Evolutionary conservation across 2,113 vertebrate genomes (phyloP).

Genomic region (Pollachius pollachius): DNA sequence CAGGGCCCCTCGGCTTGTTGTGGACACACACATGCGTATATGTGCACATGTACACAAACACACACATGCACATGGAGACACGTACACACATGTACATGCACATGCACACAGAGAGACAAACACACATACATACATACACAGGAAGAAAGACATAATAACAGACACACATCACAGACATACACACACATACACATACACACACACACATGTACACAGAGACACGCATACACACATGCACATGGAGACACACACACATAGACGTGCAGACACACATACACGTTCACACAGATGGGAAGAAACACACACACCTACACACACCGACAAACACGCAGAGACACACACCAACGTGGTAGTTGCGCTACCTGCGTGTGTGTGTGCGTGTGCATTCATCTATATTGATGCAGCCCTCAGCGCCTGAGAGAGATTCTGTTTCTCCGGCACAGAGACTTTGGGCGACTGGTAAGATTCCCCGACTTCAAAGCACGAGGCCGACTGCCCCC

Average conservation of each 20-base stretch:
- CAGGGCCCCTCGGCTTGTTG: neutral
- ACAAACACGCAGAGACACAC: no score
- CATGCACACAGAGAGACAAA: neutral
- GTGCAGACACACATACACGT: neutral
- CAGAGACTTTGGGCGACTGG: no score
- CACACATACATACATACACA: neutral
- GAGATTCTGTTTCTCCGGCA: no score
- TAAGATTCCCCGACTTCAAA: no score
- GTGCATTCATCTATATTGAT: no score
- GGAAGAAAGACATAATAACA: neutral
- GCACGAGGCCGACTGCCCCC: no score
- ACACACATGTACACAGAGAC: neutral
- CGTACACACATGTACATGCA: neutral
- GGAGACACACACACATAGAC: no score
- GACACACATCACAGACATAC: neutral
- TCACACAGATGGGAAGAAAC: neutral
- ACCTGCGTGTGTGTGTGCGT: no score
- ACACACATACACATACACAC: neutral
- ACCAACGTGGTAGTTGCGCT: no score
- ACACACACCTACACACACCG: no score
- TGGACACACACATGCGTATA: conserved; percentile 5
- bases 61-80: neutral
- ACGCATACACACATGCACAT: neutral
- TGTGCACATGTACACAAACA: neutral
- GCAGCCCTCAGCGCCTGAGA: no score